phyloP scores from a whole-genome alignment of 2,888 invertebrate genomes.

The Aleiodes testaceus region DNA sequence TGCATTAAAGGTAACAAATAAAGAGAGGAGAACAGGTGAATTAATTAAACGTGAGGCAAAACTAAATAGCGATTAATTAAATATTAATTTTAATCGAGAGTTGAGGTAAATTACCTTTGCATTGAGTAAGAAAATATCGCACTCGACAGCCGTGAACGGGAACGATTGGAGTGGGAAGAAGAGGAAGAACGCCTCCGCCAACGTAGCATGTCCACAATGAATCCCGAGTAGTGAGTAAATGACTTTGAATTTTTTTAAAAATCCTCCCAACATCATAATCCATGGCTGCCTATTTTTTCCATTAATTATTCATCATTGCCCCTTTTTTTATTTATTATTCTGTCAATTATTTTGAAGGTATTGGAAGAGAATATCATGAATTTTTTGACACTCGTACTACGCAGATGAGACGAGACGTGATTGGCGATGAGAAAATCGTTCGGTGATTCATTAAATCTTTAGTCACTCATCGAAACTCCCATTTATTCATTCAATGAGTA shows the following conservation, averaged over 20 bases:
- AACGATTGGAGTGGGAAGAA: constrained; percentile 38
- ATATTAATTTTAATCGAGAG: background rate
- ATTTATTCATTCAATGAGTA: constrained; percentile 8
- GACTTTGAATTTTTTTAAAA: constrained; percentile 4
- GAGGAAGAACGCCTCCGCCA: constrained; percentile 49
- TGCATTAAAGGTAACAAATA: background rate
- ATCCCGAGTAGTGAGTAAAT: constrained; percentile 74
- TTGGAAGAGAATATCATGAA: background rate
- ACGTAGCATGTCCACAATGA: constrained; percentile 73
- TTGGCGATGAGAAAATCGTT: constrained; percentile 15
- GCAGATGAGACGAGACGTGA: constrained; percentile 35
- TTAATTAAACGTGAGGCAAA: background rate
- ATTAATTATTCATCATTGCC: background rate
- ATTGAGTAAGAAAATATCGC: background rate
- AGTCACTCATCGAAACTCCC: constrained; percentile 10
- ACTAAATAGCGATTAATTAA: background rate
- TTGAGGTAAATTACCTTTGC: background rate
- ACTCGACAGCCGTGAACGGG: constrained; percentile 44
- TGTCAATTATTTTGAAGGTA: background rate
- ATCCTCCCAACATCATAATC: constrained; percentile 46
- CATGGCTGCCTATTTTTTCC: background rate
- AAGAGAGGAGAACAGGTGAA: background rate
- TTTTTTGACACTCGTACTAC: constrained; percentile 34
- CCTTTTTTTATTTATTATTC: background rate
- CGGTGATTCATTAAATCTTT: constrained; percentile 32